A percentile compares a stretch with the other conserved stretches of the same genome.
Conservation (phyloP, 2,113 vertebrate species). For the Rhizomys pruinosus region DNA sequence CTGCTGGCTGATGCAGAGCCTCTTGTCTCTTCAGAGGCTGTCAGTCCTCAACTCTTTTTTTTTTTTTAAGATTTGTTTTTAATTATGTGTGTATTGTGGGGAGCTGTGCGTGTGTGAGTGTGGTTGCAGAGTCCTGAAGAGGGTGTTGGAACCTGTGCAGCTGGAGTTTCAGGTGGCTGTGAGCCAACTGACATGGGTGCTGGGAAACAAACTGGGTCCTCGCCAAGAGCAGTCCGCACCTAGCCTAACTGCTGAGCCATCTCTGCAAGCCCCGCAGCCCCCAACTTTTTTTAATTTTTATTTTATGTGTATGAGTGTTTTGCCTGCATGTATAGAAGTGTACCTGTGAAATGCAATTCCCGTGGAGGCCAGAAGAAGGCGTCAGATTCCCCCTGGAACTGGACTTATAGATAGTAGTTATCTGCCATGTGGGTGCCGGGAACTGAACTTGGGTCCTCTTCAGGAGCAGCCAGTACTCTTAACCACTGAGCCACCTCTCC, state of each 20-base stretch:
- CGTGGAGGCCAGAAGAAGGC: not conserved
- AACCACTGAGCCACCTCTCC: not conserved
- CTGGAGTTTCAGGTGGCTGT: not conserved
- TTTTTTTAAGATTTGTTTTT: not conserved
- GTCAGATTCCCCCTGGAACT: not conserved
- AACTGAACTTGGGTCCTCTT: not conserved
- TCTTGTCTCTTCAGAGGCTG: slow-evolving; percentile 1
- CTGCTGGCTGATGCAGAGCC: not conserved
- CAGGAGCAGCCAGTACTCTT: too few relatives aligned
- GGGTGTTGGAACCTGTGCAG: not conserved
- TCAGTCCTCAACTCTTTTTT: not conserved
- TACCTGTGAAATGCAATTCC: too few relatives aligned
- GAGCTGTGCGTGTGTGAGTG: not conserved
- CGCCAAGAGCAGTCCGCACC: too few relatives aligned
- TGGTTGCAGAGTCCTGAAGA: not conserved
- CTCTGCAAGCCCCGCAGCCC: not conserved
- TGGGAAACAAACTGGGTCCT: not conserved
- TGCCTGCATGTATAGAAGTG: too few relatives aligned
- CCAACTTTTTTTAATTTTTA: not conserved
- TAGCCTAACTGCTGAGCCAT: not conserved
- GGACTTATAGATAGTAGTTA: not conserved
- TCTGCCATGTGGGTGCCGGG: not conserved
- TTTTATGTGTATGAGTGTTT: too few relatives aligned
- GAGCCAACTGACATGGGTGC: not conserved
- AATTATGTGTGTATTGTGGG: not conserved